Evolutionary conservation across 2,888 invertebrate species (phyloP), one percentile per base, ranked within the genome.

Genomic region (Autographa pulchrina): DNA sequence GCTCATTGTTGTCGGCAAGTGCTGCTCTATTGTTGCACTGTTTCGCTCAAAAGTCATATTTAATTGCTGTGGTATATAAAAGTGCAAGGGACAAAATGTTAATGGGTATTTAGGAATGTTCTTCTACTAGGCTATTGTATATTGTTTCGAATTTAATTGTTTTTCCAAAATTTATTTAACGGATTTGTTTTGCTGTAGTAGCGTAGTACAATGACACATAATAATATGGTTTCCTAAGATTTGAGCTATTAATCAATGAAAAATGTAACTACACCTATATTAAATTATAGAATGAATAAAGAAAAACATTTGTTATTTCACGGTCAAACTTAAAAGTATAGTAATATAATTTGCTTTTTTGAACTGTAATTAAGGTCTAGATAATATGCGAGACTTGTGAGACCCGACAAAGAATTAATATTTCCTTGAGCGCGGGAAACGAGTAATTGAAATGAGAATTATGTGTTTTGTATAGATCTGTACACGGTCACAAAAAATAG

Each of bases 391-490:
- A 75, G 76, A 79, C 71, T 81, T 78, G 89, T 80, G 62, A 75
- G 76, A 79, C 71, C 80, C 78, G 89, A 90, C 89, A 90, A 90
- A 91, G 88, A 88, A 74, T 85, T 75, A 84, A 80, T 86, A 91
- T 92, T 92, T 92, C 90, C 92, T 91, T 92, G 89, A 91, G 89
- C 87, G 89, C 90, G 91, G 88, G 90, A 92, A 91, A 90, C 87
- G 83, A 88, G 84, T 87, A 87, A 89, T 89, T 90, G 83, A 83
- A 86, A 86, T 64, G 70, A 76, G 68, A 83, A 78, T 81, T 79
- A 82, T 78, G 72, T 79, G 62, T 73, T 82, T 78, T 79, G 67
- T 74, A 73, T 52, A 58, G 72, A 62, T 48, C 35, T 52, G 18
- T 74, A 77, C 65, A 74, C 59, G 73, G 68, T 20, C 68, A 82